Conservation (phyloP, 2,113 vertebrate species). For the Pseudolaguvia tuberculata region DNA sequence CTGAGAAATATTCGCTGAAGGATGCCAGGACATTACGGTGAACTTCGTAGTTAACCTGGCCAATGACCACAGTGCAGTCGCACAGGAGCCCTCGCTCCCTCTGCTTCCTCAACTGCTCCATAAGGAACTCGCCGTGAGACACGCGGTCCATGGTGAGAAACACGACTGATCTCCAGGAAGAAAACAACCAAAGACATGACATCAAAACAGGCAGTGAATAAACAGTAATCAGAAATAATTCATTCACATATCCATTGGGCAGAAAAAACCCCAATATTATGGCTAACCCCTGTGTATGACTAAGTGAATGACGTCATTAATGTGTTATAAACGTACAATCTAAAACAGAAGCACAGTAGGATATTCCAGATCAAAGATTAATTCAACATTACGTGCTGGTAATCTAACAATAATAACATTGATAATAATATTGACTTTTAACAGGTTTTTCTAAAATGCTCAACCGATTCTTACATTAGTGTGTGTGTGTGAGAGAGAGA, state of each 20-base stretch:
- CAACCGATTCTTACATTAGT: background rate
- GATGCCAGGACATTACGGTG: slow-evolving; percentile 91
- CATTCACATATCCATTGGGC: too few relatives aligned
- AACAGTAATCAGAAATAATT: too few relatives aligned
- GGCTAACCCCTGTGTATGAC: too few relatives aligned
- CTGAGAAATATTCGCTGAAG: slow-evolving; percentile 89
- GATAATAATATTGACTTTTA: too few relatives aligned
- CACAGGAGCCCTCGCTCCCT: slow-evolving; percentile 77
- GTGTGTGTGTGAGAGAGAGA: too few relatives aligned
- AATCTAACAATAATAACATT: too few relatives aligned
- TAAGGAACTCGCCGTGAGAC: slow-evolving; percentile 77
- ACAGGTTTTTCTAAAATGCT: too few relatives aligned
- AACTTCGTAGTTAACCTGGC: slow-evolving; percentile 75
- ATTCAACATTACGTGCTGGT: background rate
- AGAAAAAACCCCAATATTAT: too few relatives aligned
- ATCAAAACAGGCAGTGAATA: background rate
- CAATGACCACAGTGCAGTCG: slow-evolving; percentile 80
- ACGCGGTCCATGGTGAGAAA: slow-evolving; percentile 36
- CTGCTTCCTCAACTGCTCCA: slow-evolving; percentile 79
- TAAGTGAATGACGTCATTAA: background rate
- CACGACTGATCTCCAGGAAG: background rate
- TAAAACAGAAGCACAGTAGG: background rate
- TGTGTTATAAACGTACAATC: background rate
- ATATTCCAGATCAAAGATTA: background rate
- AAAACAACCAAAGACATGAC: background rate